Conservation (phyloP, 2,113 vertebrate species). For the Phylloscopus trochilus region DNA sequence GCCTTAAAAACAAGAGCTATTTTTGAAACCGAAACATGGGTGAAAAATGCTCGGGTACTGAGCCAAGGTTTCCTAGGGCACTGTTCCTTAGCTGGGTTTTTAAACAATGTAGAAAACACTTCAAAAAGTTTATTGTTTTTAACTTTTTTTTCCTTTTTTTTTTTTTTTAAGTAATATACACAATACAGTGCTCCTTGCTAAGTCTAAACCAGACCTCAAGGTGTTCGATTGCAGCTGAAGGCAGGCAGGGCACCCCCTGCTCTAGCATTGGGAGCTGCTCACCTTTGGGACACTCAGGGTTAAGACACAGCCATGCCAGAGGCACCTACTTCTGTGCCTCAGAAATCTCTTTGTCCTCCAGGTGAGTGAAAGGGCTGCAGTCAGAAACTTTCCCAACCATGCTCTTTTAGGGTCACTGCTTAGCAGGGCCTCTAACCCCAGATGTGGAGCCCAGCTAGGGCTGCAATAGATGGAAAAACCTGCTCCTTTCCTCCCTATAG, state of each 20-base stretch:
- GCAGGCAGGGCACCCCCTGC: not conserved
- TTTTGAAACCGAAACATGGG: conserved; percentile 42
- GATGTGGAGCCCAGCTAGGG: not conserved
- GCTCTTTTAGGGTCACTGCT: not conserved
- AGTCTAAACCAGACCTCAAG: not conserved
- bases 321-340: not conserved
- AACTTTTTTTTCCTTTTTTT: not conserved
- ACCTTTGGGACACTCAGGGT: not conserved
- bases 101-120: conserved; percentile 26
- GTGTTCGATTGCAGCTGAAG: not conserved
- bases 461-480: not conserved
- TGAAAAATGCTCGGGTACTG: conserved; percentile 3
- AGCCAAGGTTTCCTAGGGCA: conserved; percentile 50
- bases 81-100: not conserved
- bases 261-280: not conserved
- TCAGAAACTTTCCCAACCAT: not conserved
- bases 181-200: not conserved
- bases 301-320: not conserved
- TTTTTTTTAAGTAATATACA: not conserved
- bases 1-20: conserved; percentile 33
- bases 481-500: not conserved
- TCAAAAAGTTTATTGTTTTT: not conserved
- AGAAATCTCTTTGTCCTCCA: not conserved
- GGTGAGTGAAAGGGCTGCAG: not conserved
- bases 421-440: not conserved